Conservation (phyloP, 2,797 vertebrate genomes). For the Bradypodion pumilum region DNA sequence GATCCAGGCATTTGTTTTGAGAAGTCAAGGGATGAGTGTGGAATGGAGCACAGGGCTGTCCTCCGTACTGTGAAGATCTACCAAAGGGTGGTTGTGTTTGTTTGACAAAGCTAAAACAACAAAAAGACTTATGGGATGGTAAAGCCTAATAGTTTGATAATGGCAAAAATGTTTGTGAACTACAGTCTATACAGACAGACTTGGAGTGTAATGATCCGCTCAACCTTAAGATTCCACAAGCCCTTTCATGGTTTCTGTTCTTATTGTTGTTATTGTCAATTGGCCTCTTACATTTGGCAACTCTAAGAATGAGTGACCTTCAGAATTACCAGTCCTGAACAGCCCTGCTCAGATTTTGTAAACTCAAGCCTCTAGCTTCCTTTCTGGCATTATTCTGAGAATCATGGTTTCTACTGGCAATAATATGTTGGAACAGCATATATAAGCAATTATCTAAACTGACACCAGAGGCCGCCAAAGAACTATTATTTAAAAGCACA, state of each 20-base stretch:
- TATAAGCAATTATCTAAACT: neutral
- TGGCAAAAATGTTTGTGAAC: neutral
- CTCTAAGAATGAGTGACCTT: too few relatives aligned
- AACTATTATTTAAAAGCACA: neutral
- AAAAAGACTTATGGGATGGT: neutral
- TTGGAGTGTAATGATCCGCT: neutral
- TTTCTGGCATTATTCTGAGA: too few relatives aligned
- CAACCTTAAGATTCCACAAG: neutral
- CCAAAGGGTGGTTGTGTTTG: neutral
- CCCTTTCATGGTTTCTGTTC: too few relatives aligned
- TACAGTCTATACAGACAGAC: neutral
- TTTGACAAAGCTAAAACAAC: neutral
- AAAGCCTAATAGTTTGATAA: neutral
- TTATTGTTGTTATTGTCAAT: too few relatives aligned
- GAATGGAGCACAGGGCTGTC: neutral
- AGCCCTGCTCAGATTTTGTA: too few relatives aligned
- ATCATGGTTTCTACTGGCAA: neutral
- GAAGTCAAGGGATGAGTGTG: neutral
- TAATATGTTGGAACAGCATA: neutral
- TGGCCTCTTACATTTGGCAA: too few relatives aligned
- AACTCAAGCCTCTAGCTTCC: too few relatives aligned
- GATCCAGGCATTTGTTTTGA: neutral
- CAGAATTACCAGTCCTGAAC: too few relatives aligned
- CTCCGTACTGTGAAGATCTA: neutral
- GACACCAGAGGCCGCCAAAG: constrained; percentile 33